Evolutionary conservation across 2,797 vertebrate species (phyloP), one percentile per base, ranked within the genome.

Genomic region (Xyrichtys novacula): DNA sequence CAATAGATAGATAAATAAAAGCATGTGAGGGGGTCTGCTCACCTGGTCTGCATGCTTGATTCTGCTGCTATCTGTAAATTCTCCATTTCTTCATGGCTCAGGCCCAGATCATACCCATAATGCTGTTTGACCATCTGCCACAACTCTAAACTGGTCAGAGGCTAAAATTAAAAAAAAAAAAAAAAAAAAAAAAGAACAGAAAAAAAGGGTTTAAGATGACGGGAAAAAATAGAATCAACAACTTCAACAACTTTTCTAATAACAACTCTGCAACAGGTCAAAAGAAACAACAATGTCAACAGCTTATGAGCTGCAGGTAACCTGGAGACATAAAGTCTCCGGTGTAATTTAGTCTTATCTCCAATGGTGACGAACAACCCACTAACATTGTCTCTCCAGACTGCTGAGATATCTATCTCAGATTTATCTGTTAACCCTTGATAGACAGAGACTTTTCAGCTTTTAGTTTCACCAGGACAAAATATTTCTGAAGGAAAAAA

Each of bases 21-120:
- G 12, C 19, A n/a, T 44, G 25, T 16, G 22, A 1, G 25, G 4
- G 48, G 31, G 20, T 12, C 40, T 1, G 3, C 39, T 85, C 89
- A 99, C 97, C 96, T 95, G 85, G 85, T 80, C 52, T 94, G 95
- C 65, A 87, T 89, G 7, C 78, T 93, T 20, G 94, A 92, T 29
- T 98, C 96, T 39, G 90, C 65, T 0, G 92, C 88, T 1, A 94
- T 76, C 61, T 92, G 93, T 77, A 96, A 90, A 74, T 75, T 95
- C 64, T 97, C 96, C 96, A 98, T 98, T 71, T 98, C 97, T 55
- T 98, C 95, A 5, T 93, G 92, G 87, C 89, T 98, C 91, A 99
- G 88, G n/a, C 96, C 98, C 76, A 98, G 85, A 55, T 98, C 97
- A 52, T 89, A 87, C 60, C 96, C 97, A 96, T 99, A 98, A 87